phyloP scores from a whole-genome alignment of 2,113 vertebrate genomes.

The Entelurus aequoreus region DNA sequence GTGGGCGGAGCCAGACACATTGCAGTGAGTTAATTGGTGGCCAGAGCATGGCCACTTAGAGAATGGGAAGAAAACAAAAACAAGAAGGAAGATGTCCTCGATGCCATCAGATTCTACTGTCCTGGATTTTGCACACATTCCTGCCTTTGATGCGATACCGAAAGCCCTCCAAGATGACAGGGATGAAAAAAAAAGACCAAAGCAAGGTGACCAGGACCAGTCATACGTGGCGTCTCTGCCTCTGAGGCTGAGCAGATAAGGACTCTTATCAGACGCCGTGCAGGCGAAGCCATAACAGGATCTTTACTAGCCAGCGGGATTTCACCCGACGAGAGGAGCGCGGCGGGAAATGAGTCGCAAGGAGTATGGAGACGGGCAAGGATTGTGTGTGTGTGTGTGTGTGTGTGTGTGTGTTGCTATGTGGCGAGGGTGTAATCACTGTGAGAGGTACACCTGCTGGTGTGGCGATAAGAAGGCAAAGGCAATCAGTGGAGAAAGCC shows the following conservation, averaged over 20 bases:
- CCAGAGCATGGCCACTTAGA: conserved; percentile 3
- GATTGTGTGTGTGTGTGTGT: conserved; percentile 8
- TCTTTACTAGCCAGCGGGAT: conserved; percentile 20
- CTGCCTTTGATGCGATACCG: neutral
- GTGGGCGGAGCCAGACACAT: too few species aligned
- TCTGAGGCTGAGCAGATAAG: conserved; percentile 39
- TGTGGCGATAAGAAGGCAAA: conserved; percentile 48
- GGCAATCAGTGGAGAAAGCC: conserved; percentile 44
- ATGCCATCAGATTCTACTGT: too few species aligned
- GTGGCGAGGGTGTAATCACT: conserved; percentile 33
- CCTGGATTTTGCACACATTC: too few species aligned
- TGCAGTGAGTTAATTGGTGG: too few species aligned
- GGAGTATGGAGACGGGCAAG: neutral
- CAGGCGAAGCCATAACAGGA: conserved; percentile 53
- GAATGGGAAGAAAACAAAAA: conserved; percentile 31
- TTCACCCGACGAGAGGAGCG: conserved; percentile 1
- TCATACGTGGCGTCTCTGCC: too few species aligned
- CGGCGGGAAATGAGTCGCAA: conserved; percentile 15
- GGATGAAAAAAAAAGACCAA: conserved; percentile 24
- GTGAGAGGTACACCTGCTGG: conserved; percentile 54
- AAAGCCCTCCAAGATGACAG: conserved; percentile 4
- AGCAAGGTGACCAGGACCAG: conserved; percentile 13
- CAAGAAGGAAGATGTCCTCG: neutral
- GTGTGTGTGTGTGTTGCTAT: conserved; percentile 1
- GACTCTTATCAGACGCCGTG: conserved; percentile 55